Percentiles rank a stretch among this genome's conserved stretches.
Evolutionary conservation across 2,888 invertebrate species (phyloP).

Genomic region (Erebia epiphron): DNA sequence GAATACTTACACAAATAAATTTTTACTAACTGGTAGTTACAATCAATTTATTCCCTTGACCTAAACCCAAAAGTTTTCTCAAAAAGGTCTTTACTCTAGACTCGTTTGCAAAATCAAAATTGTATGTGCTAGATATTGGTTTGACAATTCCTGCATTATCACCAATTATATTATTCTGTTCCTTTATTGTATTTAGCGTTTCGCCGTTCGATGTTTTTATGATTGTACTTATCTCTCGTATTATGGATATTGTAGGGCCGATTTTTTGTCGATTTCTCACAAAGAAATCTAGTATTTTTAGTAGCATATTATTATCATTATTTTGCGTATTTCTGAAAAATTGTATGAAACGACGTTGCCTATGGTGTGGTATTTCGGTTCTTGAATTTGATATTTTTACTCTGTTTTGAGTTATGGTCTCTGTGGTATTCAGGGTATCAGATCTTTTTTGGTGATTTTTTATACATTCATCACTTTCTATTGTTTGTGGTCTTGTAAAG

Average conservation of each 20-base stretch:
- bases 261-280: constrained; percentile 55
- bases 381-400: background rate
- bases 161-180: constrained; percentile 63
- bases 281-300: constrained; percentile 58
- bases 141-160: constrained; percentile 42
- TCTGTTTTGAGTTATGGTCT: constrained; percentile 5
- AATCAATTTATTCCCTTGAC: constrained; percentile 56
- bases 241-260: constrained; percentile 60
- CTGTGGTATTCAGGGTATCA: too few relatives aligned
- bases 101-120: constrained; percentile 58
- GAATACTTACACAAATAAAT: background rate
- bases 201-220: constrained; percentile 63
- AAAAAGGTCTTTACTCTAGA: constrained; percentile 53
- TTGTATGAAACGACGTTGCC: constrained; percentile 60
- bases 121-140: constrained; percentile 53
- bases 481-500: background rate
- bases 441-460: background rate
- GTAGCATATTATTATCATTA: constrained; percentile 55
- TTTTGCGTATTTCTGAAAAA: constrained; percentile 47
- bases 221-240: constrained; percentile 65
- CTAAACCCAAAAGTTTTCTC: constrained; percentile 58
- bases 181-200: constrained; percentile 57
- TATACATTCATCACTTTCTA: background rate
- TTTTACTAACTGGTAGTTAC: constrained; percentile 41
- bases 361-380: constrained; percentile 25